Evolutionary conservation across 2,113 vertebrate genomes (phyloP), one percentile per base, ranked within the genome.

Genomic region (Alectura lathami): DNA sequence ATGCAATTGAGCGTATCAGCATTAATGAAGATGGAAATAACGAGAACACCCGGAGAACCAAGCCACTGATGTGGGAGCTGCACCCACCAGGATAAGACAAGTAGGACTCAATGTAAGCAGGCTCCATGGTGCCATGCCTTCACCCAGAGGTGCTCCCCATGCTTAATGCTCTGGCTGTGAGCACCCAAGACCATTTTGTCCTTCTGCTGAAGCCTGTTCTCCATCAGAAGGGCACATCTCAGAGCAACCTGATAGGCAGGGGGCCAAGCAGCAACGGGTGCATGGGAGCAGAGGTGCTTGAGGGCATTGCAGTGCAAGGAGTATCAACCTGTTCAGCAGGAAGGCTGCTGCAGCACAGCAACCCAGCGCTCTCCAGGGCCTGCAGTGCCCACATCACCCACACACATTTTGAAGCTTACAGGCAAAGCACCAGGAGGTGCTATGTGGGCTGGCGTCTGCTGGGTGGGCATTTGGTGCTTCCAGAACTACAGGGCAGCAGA

Each of bases 1-100:
- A 84, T 92, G 94, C 88, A 93, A 91, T 93, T 94, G 90, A 95
- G 94, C 56, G 0, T 83, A 91, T 91, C 93, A 53, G 60, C 86
- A 38, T 56, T 96, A 96, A 95, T 83, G 83, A 96, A 75, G 80
- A 86, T 15, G 36, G 90, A 75, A 90, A 91, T 86, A 91, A 88
- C 3, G 2, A 83, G 56, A 95, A 80, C 89, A 57, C 91, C 89
- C 86, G 82, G 69, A 94, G 88, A 96, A 90, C 93, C 32, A 48
- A 75, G 88, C 40, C 53, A 48, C 38, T 34, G 60, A 64, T 60
- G 26, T 13, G 48, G 30, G 21, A 18, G 26, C 10, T 59, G 60
- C 20, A 85, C 51, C 26, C 64, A 75, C 40, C 56, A 56, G 21
- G 69, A 74, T 66, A 59, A 23, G 23, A 14, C 0, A 0, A 40